Percentiles rank a stretch among this genome's conserved stretches.
phyloP scores from a whole-genome alignment of 2,113 vertebrate species.

The Erythrocercus mccallii region DNA sequence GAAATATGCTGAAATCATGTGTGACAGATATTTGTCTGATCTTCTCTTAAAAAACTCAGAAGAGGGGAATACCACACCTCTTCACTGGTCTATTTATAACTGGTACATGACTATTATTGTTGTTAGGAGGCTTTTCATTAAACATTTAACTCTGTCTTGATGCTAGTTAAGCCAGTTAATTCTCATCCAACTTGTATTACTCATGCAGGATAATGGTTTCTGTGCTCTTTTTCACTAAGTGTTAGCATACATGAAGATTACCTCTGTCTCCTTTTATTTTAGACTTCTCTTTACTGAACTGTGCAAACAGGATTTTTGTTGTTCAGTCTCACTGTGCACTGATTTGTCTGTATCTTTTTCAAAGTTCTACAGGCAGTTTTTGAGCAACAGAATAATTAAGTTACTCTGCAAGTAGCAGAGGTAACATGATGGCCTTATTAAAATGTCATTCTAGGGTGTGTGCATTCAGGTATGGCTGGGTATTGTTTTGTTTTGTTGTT shows the following conservation, averaged over 20 bases:
- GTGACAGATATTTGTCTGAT: not conserved
- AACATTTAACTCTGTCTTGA: not conserved
- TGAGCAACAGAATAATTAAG: not conserved
- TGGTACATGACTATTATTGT: not conserved
- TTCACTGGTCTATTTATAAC: conserved; percentile 5
- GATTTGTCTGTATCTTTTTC: not conserved
- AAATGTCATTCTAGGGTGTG: not conserved
- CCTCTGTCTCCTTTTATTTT: not conserved
- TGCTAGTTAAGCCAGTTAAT: not conserved
- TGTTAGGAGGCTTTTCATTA: conserved; percentile 4
- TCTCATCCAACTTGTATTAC: not conserved
- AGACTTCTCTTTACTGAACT: not conserved
- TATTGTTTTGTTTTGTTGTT: not conserved
- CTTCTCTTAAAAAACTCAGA: not conserved
- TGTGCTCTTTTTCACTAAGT: not conserved
- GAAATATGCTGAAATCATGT: not conserved
- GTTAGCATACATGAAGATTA: not conserved
- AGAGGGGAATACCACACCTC: conserved; percentile 23
- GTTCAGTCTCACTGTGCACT: not conserved
- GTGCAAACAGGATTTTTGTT: not conserved
- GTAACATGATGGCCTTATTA: not conserved
- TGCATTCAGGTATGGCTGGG: not conserved
- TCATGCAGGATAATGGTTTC: not conserved
- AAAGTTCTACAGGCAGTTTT: not conserved
- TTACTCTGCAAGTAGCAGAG: not conserved